These are phyloP conservation scores for Drosophila nigricruria DNA, from an alignment of 2,888 invertebrate species.

Conservation along the genomic window DNA sequence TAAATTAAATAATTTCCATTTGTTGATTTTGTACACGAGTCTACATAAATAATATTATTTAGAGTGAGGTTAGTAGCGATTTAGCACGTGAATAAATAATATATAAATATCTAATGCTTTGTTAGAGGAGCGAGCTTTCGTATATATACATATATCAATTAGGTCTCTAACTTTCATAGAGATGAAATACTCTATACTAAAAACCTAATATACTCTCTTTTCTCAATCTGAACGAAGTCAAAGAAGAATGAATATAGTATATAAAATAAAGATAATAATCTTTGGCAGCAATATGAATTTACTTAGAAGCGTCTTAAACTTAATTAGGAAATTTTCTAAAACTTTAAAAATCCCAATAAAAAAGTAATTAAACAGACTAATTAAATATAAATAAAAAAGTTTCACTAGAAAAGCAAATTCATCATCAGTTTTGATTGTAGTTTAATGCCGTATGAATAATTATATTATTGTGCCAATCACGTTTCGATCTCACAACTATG, in stretches of 20 bases:
- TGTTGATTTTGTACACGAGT: background rate
- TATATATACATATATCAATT: background rate
- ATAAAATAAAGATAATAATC: background rate
- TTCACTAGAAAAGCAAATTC: background rate
- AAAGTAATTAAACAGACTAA: no score
- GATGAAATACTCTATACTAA: background rate
- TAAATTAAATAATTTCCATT: background rate
- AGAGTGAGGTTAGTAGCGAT: background rate
- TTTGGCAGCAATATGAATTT: background rate
- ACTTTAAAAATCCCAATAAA: background rate
- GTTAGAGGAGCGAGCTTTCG: no score
- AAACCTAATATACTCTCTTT: background rate
- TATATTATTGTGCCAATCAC: slow-evolving; percentile 11
- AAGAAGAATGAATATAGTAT: background rate
- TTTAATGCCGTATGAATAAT: slow-evolving; percentile 9
- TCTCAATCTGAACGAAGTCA: background rate
- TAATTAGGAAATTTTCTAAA: background rate
- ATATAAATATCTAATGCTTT: no score
- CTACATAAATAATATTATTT: background rate
- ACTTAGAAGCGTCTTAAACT: background rate
- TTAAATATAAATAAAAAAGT: background rate
- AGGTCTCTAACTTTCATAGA: background rate
- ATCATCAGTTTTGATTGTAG: slow-evolving; percentile 6
- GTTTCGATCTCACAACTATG: slow-evolving; percentile 16
- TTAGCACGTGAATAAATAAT: no score